phyloP scores from a whole-genome alignment of 2,113 vertebrate species.

The Phodopus roborovskii region DNA sequence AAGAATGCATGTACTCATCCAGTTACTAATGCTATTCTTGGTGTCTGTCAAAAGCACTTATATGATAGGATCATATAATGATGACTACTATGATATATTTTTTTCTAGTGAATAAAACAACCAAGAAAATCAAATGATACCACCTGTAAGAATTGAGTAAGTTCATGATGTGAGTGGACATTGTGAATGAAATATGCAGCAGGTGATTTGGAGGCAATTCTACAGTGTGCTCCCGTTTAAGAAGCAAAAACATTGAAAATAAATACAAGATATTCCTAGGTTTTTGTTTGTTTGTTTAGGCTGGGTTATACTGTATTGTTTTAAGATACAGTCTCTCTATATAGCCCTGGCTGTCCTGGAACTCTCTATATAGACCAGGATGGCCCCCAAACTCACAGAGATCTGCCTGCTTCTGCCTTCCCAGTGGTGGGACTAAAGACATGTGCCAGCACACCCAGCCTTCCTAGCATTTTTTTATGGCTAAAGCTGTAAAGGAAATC shows the following conservation, averaged over 20 bases:
- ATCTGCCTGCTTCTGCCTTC: neutral
- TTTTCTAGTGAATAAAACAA: neutral
- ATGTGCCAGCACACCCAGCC: neutral
- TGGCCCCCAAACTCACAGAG: neutral
- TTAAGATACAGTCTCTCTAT: neutral
- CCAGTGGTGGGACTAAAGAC: neutral
- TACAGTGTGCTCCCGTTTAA: neutral
- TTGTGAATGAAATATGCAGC: neutral
- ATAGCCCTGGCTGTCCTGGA: neutral
- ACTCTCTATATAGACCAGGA: neutral
- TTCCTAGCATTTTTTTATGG: neutral
- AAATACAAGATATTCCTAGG: neutral
- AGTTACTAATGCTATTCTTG: neutral
- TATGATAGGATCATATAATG: neutral
- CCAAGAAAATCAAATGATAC: neutral
- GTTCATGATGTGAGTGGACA: neutral
- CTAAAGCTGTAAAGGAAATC: constrained; percentile 18
- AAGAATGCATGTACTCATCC: neutral
- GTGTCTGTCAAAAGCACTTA: neutral
- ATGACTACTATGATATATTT: neutral
- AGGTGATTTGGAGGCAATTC: neutral
- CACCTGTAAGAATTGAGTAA: neutral
- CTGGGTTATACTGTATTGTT: neutral
- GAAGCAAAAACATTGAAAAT: neutral
- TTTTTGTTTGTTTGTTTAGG: neutral